Conservation (phyloP, 1,140 invertebrate genomes). For the Carcinoscorpius rotundicauda region DNA sequence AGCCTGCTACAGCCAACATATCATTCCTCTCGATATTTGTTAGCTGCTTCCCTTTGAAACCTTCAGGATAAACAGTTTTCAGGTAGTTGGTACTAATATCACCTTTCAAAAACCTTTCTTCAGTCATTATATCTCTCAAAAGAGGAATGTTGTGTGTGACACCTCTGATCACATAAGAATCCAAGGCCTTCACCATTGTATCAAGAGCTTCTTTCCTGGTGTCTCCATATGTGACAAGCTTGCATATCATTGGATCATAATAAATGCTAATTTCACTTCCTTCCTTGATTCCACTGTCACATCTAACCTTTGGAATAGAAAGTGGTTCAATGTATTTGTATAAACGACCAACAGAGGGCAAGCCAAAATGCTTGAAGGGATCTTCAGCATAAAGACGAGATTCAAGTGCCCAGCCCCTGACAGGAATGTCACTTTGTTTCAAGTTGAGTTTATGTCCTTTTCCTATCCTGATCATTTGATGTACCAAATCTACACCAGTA, state of each 20-base stretch:
- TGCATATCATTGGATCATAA: constrained; percentile 65
- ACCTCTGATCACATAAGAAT: constrained; percentile 56
- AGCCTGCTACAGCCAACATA: constrained; percentile 39
- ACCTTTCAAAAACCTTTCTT: constrained; percentile 45
- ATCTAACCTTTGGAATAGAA: constrained; percentile 37
- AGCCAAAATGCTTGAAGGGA: constrained; percentile 54
- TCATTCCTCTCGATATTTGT: constrained; percentile 32
- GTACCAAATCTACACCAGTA: constrained; percentile 54
- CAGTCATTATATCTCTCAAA: constrained; percentile 50
- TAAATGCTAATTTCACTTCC: constrained; percentile 59
- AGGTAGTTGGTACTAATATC: constrained; percentile 55
- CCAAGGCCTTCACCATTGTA: constrained; percentile 47
- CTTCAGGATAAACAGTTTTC: constrained; percentile 42
- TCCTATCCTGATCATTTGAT: constrained; percentile 54
- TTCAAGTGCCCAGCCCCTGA: constrained; percentile 49
- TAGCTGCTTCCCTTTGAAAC: constrained; percentile 26
- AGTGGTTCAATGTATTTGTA: constrained; percentile 48
- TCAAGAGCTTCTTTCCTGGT: constrained; percentile 45
- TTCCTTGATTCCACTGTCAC: constrained; percentile 57
- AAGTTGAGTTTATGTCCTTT: constrained; percentile 42
- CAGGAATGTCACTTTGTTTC: constrained; percentile 32
- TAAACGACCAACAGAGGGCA: constrained; percentile 51
- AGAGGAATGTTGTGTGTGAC: constrained; percentile 58
- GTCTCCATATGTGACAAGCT: constrained; percentile 49
- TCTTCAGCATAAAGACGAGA: constrained; percentile 47